These are phyloP conservation scores for Cylloceria caligata DNA, from an alignment of 2,888 invertebrate genomes.

Conservation along the genomic window DNA sequence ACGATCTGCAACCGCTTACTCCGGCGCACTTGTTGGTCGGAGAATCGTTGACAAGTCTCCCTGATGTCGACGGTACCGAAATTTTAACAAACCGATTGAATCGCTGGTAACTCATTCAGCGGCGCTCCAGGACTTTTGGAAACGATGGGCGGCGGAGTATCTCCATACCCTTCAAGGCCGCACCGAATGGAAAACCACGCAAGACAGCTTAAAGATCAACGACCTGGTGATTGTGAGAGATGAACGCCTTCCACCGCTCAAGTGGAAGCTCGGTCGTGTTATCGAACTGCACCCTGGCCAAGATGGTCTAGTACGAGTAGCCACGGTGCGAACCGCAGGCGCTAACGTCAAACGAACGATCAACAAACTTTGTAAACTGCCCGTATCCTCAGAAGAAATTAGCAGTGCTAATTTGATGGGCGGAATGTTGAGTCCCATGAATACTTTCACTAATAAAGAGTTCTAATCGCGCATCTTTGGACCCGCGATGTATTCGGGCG, in stretches of 20 bases:
- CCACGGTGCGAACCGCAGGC: too few species aligned
- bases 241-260: conserved; percentile 44
- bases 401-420: conserved; percentile 29
- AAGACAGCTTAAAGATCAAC: background rate
- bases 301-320: conserved; percentile 31
- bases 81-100: conserved; percentile 26
- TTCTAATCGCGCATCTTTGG: too few species aligned
- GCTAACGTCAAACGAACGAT: background rate
- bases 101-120: conserved; percentile 57
- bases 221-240: conserved; percentile 37
- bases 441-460: too few species aligned
- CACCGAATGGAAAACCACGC: background rate
- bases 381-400: conserved; percentile 3
- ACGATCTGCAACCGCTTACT: conserved; percentile 66
- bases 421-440: conserved; percentile 25
- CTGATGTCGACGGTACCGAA: conserved; percentile 60
- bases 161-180: conserved; percentile 52
- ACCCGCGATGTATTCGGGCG: too few species aligned
- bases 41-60: conserved; percentile 63
- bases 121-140: conserved; percentile 70
- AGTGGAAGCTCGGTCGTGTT: conserved; percentile 51
- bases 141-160: conserved; percentile 67
- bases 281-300: conserved; percentile 39
- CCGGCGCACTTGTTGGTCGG: conserved; percentile 73
- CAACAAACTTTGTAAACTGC: conserved; percentile 3